Conservation (phyloP, 2,888 invertebrate species). For the Agapostemon virescens region DNA sequence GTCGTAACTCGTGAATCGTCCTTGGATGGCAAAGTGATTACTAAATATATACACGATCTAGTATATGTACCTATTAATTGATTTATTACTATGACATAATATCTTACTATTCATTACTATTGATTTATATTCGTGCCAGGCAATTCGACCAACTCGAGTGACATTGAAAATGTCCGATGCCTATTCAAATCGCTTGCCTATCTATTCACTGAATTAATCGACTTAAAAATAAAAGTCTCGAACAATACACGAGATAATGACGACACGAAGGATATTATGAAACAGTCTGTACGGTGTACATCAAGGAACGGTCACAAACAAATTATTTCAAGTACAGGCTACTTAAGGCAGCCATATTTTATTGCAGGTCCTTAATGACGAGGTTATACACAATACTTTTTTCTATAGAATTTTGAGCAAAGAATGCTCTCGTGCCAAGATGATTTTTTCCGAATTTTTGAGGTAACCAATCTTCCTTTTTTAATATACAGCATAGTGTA, state of each 20-base stretch:
- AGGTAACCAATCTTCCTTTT: too few species aligned
- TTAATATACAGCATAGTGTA: too few species aligned
- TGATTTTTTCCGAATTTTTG: too few species aligned
- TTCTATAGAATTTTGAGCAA: too few species aligned
- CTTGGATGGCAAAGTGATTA: background rate
- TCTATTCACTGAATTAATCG: background rate
- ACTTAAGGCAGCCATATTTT: background rate
- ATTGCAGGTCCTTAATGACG: too few species aligned
- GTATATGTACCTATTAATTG: background rate
- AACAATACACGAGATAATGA: background rate
- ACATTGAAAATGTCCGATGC: background rate
- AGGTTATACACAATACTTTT: too few species aligned
- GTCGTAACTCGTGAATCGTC: background rate
- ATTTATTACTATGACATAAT: background rate
- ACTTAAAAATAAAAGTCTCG: background rate
- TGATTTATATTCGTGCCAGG: background rate
- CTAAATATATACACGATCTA: background rate
- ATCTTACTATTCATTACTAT: background rate
- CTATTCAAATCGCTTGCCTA: background rate
- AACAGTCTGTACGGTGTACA: background rate
- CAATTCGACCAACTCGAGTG: background rate
- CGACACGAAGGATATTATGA: background rate
- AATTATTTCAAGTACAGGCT: background rate
- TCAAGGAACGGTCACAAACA: background rate
- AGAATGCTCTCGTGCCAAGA: too few species aligned